A percentile compares a stretch with the other conserved stretches of the same genome.
phyloP scores from a whole-genome alignment of 2,797 vertebrate genomes.

The Betta splendens region DNA sequence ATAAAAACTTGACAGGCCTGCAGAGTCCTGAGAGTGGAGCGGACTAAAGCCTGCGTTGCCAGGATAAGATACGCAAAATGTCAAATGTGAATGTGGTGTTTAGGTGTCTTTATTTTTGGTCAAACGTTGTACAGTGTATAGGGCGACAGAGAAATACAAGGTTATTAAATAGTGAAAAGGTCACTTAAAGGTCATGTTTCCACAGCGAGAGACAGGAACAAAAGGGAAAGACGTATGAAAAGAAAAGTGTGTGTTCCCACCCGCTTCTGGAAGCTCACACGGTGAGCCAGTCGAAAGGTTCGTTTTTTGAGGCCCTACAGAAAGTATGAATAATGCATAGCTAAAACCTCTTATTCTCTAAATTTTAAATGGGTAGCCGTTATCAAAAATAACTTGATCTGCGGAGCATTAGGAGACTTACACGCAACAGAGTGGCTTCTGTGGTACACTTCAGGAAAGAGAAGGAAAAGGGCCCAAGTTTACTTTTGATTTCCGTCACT shows the following conservation, averaged over 20 bases:
- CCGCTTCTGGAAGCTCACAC: conserved; percentile 29
- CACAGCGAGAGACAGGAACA: conserved; percentile 4
- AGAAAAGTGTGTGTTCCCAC: conserved; percentile 22
- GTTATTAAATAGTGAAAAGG: neutral
- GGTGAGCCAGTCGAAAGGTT: conserved; percentile 38
- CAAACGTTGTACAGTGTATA: neutral
- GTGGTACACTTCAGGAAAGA: conserved; percentile 1
- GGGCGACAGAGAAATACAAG: neutral
- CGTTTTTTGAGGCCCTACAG: conserved; percentile 58
- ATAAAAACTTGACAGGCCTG: neutral
- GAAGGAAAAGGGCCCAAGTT: conserved; percentile 2
- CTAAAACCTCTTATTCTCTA: conserved; percentile 79
- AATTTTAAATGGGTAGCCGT: conserved; percentile 75
- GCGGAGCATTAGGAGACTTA: conserved; percentile 41
- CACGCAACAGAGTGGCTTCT: conserved; percentile 57
- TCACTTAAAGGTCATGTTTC: conserved; percentile 22
- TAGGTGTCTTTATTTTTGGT: neutral
- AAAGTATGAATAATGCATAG: conserved; percentile 72
- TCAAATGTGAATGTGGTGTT: neutral
- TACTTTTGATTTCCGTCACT: conserved; percentile 1
- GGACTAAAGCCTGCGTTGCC: neutral
- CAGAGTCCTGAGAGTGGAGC: neutral
- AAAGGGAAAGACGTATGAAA: conserved; percentile 5
- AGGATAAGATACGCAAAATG: conserved; percentile 3
- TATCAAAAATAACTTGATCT: conserved; percentile 75